phyloP scores from a whole-genome alignment of 2,888 invertebrate species.

The Melangyna quadrimaculata region DNA sequence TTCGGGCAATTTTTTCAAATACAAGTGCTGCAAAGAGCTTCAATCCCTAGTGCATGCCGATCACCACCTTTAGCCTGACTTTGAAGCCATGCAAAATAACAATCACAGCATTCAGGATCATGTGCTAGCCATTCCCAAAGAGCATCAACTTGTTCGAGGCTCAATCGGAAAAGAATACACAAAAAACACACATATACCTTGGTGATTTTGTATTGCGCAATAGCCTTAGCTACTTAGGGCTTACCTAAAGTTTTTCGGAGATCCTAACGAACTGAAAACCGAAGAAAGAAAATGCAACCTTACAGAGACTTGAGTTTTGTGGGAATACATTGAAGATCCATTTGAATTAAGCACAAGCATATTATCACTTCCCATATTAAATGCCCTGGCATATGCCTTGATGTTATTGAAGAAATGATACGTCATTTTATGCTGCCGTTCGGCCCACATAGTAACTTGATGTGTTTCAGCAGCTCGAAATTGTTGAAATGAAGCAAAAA shows the following conservation, averaged over 20 bases:
- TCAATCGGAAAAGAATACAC: slow-evolving; percentile 82
- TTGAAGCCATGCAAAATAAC: slow-evolving; percentile 95
- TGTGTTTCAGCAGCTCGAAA: slow-evolving; percentile 93
- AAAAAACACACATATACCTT: not conserved
- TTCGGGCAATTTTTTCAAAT: slow-evolving; percentile 93
- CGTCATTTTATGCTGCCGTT: slow-evolving; percentile 96
- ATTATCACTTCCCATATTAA: slow-evolving; percentile 76
- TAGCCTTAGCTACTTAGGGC: slow-evolving; percentile 43
- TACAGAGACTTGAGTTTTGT: slow-evolving; percentile 95
- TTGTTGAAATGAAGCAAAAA: slow-evolving; percentile 95
- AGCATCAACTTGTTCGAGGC: slow-evolving; percentile 93
- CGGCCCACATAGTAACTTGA: slow-evolving; percentile 95
- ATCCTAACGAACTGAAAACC: slow-evolving; percentile 94
- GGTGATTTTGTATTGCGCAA: not conserved
- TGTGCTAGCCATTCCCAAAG: slow-evolving; percentile 95
- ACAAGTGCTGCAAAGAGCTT: slow-evolving; percentile 93
- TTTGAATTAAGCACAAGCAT: slow-evolving; percentile 76
- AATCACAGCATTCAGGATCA: slow-evolving; percentile 93
- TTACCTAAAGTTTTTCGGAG: slow-evolving; percentile 92
- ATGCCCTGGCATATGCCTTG: slow-evolving; percentile 85
- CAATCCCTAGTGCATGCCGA: slow-evolving; percentile 93
- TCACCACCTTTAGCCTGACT: slow-evolving; percentile 96
- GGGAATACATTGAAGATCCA: slow-evolving; percentile 84
- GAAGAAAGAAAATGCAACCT: slow-evolving; percentile 95
- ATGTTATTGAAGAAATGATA: slow-evolving; percentile 94